Base-by-base conservation (phyloP, 2,888 invertebrate genomes). In the Alviniconcha strummeri region DNA sequence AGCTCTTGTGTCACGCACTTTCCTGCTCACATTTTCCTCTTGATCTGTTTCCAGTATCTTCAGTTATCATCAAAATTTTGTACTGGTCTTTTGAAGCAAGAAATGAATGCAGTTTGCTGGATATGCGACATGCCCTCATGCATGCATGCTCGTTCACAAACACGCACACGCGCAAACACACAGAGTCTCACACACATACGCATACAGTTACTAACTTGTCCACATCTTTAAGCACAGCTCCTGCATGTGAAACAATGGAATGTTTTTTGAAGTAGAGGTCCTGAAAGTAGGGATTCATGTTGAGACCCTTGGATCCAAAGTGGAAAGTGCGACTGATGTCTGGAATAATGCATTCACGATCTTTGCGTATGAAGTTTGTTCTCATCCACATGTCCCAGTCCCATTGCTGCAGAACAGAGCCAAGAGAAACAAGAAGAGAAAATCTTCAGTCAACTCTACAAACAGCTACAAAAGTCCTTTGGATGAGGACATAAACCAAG, bases 321-420 rank as follows among this genome's bases (percentile, higher is more conserved):
- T 95, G 95, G 91, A 94, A 95, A 9, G 95, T 95, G 82, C 95
- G 92, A 55, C 95, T 95, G 13, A 95, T 94, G 89, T 95, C 95
- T 9, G 95, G 95, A 82, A 95, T 94, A 81, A 95, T 91, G 89
- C 95, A 95, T 90, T 95, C 95, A 81, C 95, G 91, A 57, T 94
- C 94, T 89, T 95, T 95, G 9, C 95, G 93, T 19, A 95, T 93
- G 86, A 94, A 93, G n/a, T 94, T 93, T 81, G 94, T 91, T 79
- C 95, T 91, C 95, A 95, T 95, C 95, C 95, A 95, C 95, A 95
- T 95, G 89, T 95, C 95, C 95, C 95, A 95, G 91, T 95, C 95
- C 95, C 95, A 95, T 91, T 94, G 94, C 94, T 95, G 90, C 74
- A 91, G 90, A 83, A 71, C 56, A 84, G 36, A 36, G 36, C 36